Evolutionary conservation across 2,113 vertebrate genomes (phyloP), one percentile per base, ranked within the genome.

Genomic region (Onychorhynchus coronatus): DNA sequence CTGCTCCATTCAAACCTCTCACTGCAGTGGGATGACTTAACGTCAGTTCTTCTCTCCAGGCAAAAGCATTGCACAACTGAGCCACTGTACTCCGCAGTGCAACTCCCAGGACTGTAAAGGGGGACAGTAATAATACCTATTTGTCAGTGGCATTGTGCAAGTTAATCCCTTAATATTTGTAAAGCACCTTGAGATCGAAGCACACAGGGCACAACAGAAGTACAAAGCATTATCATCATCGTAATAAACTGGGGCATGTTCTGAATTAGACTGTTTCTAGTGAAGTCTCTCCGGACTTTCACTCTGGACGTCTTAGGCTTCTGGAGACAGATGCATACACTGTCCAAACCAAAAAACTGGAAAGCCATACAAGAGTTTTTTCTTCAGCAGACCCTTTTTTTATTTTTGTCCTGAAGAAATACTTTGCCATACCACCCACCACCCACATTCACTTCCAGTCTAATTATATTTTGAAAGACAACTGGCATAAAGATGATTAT

Each of bases 261-360:
- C 67, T 77, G 25, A 93, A 7, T 52, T 53, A 71, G 23, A 6
- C 55, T 44, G 78, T 4, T 78, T n/a, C 80, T 23, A 55, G 11
- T 33, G 47, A 90, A 83, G 35, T 17, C 67, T 71, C 74, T 77
- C 73, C 37, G 76, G 67, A 74, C 72, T 74, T 91, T 1, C 4
- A 42, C 53, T 88, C 19, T 27, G 46, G 58, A 62, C 0, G 1
- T 70, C 67, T 77, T 73, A 86, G 72, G 67, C 62, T 95, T 77
- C 71, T 70, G 62, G 17, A 92, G 62, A 53, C 67, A 59, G 47
- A 53, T n/a, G 84, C 27, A 68, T 4, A 19, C 87, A 73, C 85
- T 76, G 93, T 96, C 95, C 96, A 97, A 97, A 98, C 94, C 80
- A 96, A 97, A 96, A 96, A 96, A 77, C 5, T 95, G 96, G 74